These are phyloP conservation scores for Alca torda DNA, from an alignment of 2,797 vertebrate genomes.

Conservation along the genomic window DNA sequence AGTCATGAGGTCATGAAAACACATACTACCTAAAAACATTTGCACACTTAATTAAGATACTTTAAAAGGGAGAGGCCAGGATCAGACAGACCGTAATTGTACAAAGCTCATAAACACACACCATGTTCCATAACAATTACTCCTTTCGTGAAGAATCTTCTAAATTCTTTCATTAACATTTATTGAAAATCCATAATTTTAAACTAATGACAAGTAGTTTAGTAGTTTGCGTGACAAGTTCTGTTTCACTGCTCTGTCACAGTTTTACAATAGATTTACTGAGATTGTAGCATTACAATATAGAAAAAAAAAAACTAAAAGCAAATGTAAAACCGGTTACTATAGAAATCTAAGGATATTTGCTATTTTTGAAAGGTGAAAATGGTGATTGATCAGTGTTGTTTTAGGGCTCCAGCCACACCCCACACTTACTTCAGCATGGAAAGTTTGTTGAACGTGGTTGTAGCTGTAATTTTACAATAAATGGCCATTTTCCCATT, in stretches of 20 bases:
- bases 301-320: not conserved
- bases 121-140: not conserved
- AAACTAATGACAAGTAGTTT: not conserved
- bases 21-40: not conserved
- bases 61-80: not conserved
- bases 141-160: not conserved
- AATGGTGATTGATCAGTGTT: not conserved
- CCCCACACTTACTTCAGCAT: not conserved
- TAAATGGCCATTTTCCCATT: not conserved
- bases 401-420: not conserved
- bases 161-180: not conserved
- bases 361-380: not conserved
- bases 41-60: not conserved
- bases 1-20: not conserved
- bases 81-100: not conserved
- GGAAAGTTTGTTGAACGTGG: not conserved
- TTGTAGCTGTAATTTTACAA: not conserved
- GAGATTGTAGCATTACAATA: not conserved
- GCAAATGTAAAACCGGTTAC: not conserved
- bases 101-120: not conserved
- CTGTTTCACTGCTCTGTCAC: not conserved
- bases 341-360: not conserved
- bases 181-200: not conserved
- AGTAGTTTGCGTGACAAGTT: accelerated
- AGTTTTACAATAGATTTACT: not conserved